Percentiles rank a stretch among this genome's conserved stretches.
These are phyloP conservation scores for Cydia splendana DNA, from an alignment of 1,140 invertebrate genomes.

Conservation along the genomic window DNA sequence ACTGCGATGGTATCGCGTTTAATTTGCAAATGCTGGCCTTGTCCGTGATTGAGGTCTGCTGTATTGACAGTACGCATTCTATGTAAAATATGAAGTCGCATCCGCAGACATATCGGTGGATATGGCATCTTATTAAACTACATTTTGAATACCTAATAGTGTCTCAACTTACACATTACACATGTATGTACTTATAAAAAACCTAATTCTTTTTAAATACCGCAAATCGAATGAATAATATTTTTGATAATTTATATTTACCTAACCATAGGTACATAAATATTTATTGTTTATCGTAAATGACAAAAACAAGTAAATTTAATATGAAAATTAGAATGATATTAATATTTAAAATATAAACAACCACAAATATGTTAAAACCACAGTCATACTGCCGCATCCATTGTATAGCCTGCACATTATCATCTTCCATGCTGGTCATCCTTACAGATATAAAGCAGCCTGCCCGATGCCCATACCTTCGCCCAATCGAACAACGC, in stretches of 20 bases:
- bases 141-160: background rate
- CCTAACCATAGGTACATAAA: too few species aligned
- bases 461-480: constrained; percentile 16
- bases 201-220: too few species aligned
- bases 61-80: constrained; percentile 71
- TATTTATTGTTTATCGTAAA: too few species aligned
- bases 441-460: constrained; percentile 28
- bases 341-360: too few species aligned
- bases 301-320: too few species aligned
- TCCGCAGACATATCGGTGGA: constrained; percentile 26
- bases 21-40: constrained; percentile 70
- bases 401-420: background rate
- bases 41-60: constrained; percentile 68
- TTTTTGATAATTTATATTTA: too few species aligned
- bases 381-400: background rate
- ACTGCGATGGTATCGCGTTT: constrained; percentile 47
- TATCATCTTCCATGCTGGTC: background rate
- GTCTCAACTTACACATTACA: background rate
- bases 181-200: too few species aligned
- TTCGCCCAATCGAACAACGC: background rate
- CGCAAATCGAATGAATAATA: too few species aligned
- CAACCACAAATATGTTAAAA: too few species aligned
- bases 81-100: constrained; percentile 77
- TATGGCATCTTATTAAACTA: background rate
- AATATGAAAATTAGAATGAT: too few species aligned